These are phyloP conservation scores for Hemaris fuciformis DNA, from an alignment of 2,888 invertebrate genomes.

Conservation along the genomic window DNA sequence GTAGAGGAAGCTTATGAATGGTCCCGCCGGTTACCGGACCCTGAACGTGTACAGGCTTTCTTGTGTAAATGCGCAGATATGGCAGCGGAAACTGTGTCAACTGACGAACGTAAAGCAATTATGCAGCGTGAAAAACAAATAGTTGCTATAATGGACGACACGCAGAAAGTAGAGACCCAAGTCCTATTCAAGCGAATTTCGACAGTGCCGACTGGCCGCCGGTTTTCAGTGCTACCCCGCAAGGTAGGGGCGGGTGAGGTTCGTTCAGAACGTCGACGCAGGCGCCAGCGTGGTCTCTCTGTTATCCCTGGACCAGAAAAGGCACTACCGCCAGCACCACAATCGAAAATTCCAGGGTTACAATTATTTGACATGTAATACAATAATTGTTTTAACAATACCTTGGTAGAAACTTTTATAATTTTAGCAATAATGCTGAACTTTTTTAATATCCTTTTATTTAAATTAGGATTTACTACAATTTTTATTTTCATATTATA, in stretches of 20 bases:
- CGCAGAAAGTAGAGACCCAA: constrained; percentile 53
- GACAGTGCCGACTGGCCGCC: constrained; percentile 60
- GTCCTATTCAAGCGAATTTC: constrained; percentile 72
- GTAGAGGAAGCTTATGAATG: constrained; percentile 70
- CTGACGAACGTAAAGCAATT: constrained; percentile 67
- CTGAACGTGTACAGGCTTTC: constrained; percentile 67
- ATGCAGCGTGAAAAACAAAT: constrained; percentile 61
- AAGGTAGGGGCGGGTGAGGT: constrained; percentile 43
- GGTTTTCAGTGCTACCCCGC: constrained; percentile 64
- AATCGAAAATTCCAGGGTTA: constrained; percentile 54
- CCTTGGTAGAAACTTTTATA: neutral
- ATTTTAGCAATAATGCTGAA: neutral
- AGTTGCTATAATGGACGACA: constrained; percentile 58
- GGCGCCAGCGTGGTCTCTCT: constrained; percentile 61
- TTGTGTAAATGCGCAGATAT: constrained; percentile 65
- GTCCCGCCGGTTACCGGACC: constrained; percentile 64
- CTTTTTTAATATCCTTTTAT: too few relatives aligned
- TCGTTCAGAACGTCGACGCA: constrained; percentile 51
- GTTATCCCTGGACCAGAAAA: constrained; percentile 62
- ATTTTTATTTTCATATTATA: too few relatives aligned
- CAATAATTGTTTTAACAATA: neutral
- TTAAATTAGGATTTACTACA: too few relatives aligned
- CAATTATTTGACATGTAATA: constrained; percentile 65
- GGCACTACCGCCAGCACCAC: constrained; percentile 53
- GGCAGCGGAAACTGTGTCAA: constrained; percentile 52